A percentile compares a stretch with the other conserved stretches of the same genome.
These are phyloP conservation scores for Camponotus pennsylvanicus DNA, from an alignment of 1,140 invertebrate species.

Conservation along the genomic window DNA sequence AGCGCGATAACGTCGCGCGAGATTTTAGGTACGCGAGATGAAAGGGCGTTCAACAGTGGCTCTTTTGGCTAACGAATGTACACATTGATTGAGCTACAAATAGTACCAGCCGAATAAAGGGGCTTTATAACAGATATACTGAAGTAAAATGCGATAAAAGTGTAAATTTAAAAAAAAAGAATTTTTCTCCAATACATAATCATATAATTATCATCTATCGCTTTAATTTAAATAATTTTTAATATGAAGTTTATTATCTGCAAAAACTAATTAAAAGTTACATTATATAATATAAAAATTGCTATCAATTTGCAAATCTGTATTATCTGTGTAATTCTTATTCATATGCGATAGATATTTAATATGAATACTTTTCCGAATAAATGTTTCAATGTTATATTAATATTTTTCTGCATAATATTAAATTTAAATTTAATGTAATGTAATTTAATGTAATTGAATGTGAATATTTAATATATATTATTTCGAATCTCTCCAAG, in stretches of 20 bases:
- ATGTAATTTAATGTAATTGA: too few species aligned
- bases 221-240: constrained; percentile 13
- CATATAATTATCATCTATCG: neutral
- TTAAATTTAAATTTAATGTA: neutral
- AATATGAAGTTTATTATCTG: neutral
- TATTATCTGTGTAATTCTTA: neutral
- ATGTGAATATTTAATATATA: neutral
- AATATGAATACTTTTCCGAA: neutral
- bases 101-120: constrained; percentile 22
- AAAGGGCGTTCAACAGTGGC: constrained; percentile 57
- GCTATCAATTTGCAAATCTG: neutral
- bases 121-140: neutral
- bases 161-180: neutral
- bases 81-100: constrained; percentile 23
- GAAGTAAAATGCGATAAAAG: neutral
- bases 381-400: neutral
- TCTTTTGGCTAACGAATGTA: constrained; percentile 23
- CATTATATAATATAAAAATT: neutral
- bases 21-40: constrained; percentile 40
- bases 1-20: constrained; percentile 44
- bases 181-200: neutral
- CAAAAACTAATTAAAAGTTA: neutral
- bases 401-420: neutral
- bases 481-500: neutral
- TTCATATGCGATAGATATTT: neutral